Evolutionary conservation across 2,888 invertebrate species (phyloP), one percentile per base, ranked within the genome.

Genomic region (Ormyrus rosae): DNA sequence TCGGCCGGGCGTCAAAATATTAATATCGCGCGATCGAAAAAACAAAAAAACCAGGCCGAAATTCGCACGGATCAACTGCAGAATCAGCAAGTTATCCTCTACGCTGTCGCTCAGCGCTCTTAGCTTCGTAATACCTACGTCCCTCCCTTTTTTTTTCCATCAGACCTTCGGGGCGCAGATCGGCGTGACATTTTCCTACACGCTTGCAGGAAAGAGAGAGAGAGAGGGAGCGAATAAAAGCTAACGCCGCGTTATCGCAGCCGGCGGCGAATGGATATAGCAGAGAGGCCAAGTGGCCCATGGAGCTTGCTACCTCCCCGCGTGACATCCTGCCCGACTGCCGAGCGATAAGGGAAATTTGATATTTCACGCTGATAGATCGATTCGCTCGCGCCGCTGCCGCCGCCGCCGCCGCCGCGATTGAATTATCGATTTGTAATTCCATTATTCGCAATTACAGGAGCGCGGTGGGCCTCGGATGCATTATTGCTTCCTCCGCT

Each of bases 311-410:
- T 51, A 55, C 56, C 34, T 34, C 34, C 34, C 53, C n/a, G 13
- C 34, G 58, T 70, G 70, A 77, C 67, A 72, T 78, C 77, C 70
- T 77, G 77, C 50, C 50, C 6, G 50, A 55, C 67, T 55, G 67
- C 65, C 34, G 50, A 67, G 45, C 75, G 81, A 81, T 81, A 79
- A 74, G 76, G 79, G 75, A 76, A 82, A 82, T 82, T 82, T 80
- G 77, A 82, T 82, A 82, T 82, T 82, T 82, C 80, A 79, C 76
- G 75, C 72, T 74, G 79, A 81, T 81, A 78, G 78, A 68, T 81
- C 71, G 81, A 51, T 50, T 9, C 64, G 11, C 70, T 7, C 51
- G 9, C 53, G 45, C 55, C 45, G 34, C 11, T 64, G 11, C 11
- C 70, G 11, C 9, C 6, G 0, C 11, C 63, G 61, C 11, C 45